phyloP scores from a whole-genome alignment of 2,113 vertebrate genomes.

The Phasianus colchicus region DNA sequence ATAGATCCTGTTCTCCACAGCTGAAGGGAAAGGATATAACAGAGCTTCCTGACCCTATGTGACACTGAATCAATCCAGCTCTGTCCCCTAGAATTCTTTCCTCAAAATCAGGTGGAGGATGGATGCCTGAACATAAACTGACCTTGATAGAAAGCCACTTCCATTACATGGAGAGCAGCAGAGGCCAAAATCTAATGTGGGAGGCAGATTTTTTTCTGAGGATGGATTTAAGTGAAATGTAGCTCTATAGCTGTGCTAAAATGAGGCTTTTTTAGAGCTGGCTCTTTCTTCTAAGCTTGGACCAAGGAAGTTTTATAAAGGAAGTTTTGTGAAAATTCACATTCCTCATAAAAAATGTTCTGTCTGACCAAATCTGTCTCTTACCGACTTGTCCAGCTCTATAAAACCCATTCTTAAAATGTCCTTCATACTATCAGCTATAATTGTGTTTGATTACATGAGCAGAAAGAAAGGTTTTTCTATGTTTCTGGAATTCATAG shows the following conservation, averaged over 20 bases:
- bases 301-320: neutral
- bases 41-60: neutral
- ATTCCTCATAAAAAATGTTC: neutral
- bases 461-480: neutral
- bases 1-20: neutral
- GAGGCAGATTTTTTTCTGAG: neutral
- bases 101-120: neutral
- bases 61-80: neutral
- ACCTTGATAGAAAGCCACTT: neutral
- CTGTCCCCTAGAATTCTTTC: neutral
- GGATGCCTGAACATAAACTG: fast-evolving
- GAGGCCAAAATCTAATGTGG: neutral
- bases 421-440: neutral
- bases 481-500: neutral
- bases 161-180: fast-evolving
- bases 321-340: neutral
- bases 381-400: neutral
- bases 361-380: neutral
- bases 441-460: neutral
- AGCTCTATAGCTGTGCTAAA: neutral
- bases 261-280: neutral
- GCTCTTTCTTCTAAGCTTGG: neutral
- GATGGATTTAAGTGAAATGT: neutral
- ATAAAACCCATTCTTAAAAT: fast-evolving
- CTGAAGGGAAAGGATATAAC: neutral